phyloP scores from a whole-genome alignment of 2,888 invertebrate species.

The Pristionchus japonicus region DNA sequence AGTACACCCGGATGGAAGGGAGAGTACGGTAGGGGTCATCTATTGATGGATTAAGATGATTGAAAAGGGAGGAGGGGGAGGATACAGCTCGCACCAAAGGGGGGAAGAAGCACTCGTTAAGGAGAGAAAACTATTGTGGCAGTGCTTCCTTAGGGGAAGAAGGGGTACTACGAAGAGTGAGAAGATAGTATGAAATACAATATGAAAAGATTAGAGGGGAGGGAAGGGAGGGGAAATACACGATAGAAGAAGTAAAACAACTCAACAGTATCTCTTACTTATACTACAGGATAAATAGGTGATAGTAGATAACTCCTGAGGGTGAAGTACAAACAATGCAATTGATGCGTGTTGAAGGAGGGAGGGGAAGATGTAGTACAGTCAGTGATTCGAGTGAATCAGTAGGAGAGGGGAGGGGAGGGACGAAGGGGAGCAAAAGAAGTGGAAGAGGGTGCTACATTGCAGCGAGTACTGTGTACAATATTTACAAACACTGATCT shows the following conservation, averaged over 20 bases:
- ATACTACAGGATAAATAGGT: slow-evolving; percentile 6
- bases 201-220: not conserved
- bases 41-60: not conserved
- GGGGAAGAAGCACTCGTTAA: not conserved
- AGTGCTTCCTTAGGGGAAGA: slow-evolving; percentile 4
- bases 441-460: not conserved
- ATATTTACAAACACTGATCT: slow-evolving; percentile 38
- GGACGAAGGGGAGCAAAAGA: not conserved
- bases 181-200: slow-evolving; percentile 28
- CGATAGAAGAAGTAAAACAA: slow-evolving; percentile 21
- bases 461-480: slow-evolving; percentile 37
- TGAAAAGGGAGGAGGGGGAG: not conserved
- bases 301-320: slow-evolving; percentile 2
- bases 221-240: not conserved
- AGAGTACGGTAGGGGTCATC: slow-evolving; percentile 17
- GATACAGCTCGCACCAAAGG: slow-evolving; percentile 5
- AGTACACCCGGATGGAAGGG: not conserved
- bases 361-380: not conserved
- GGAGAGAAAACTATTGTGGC: slow-evolving; percentile 24
- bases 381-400: slow-evolving; percentile 9
- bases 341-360: not conserved
- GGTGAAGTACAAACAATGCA: not conserved
- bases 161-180: not conserved
- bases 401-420: not conserved
- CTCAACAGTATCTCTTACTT: slow-evolving; percentile 33